These are phyloP conservation scores for Parapsyche elsis DNA, from an alignment of 1,140 invertebrate species.

Conservation along the genomic window DNA sequence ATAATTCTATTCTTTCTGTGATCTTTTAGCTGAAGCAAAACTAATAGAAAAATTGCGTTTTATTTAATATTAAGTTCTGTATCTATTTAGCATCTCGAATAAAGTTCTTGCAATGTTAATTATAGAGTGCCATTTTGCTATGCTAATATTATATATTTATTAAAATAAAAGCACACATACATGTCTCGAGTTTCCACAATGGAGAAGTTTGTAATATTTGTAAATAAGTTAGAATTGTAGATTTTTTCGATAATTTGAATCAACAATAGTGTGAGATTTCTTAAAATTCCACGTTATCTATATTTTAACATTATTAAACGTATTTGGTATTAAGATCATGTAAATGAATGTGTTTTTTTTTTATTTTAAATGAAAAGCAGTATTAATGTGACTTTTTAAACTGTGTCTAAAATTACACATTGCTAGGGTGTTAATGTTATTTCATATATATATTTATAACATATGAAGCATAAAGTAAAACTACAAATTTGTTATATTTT, in stretches of 20 bases:
- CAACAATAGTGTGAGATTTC: no score
- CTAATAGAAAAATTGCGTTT: no score
- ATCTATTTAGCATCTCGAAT: no score
- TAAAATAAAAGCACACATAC: neutral
- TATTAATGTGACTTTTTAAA: conserved; percentile 7
- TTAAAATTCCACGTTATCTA: no score
- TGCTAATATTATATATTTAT: neutral
- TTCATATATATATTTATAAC: neutral
- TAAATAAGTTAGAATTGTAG: neutral
- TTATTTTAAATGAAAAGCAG: neutral
- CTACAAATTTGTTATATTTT: conserved; percentile 6
- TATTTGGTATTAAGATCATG: no score
- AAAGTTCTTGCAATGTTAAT: no score
- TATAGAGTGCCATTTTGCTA: no score
- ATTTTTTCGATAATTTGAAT: neutral
- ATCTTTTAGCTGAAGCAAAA: no score
- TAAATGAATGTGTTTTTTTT: neutral
- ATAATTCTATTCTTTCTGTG: no score
- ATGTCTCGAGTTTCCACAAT: neutral
- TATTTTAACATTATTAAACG: no score
- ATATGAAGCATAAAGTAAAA: neutral
- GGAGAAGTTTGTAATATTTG: neutral
- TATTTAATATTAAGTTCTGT: no score
- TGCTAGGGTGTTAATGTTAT: neutral
- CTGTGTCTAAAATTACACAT: neutral